These are phyloP conservation scores for Aphidius gifuensis DNA, from an alignment of 1,140 invertebrate species.

Conservation along the genomic window DNA sequence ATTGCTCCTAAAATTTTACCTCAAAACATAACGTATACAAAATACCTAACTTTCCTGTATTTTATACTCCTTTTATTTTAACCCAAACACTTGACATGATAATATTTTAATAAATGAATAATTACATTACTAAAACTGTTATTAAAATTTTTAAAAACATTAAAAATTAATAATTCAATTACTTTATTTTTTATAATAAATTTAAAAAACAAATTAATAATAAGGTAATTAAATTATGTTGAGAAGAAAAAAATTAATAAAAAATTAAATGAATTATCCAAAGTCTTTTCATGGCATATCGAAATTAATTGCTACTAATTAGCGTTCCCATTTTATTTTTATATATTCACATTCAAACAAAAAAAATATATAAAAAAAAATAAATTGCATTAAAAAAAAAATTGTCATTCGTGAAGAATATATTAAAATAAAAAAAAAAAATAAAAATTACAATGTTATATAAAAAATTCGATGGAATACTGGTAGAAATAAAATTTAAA, in stretches of 20 bases:
- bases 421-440: not conserved
- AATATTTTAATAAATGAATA: too few species aligned
- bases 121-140: not conserved
- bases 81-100: too few species aligned
- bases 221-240: not conserved
- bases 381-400: not conserved
- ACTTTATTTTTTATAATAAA: not conserved
- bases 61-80: too few species aligned
- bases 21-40: too few species aligned
- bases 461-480: not conserved
- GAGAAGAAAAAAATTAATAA: not conserved
- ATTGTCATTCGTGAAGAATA: not conserved
- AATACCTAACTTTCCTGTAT: too few species aligned
- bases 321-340: not conserved
- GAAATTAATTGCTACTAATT: conserved; percentile 13
- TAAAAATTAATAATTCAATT: not conserved
- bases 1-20: not conserved
- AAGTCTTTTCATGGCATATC: not conserved
- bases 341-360: not conserved
- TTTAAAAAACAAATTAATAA: not conserved
- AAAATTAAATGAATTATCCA: not conserved
- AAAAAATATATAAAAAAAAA: too few species aligned
- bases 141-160: not conserved
- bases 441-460: not conserved
- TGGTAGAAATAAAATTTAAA: not conserved